These are phyloP conservation scores for Circaetus gallicus DNA, from an alignment of 2,113 vertebrate genomes.

Conservation along the genomic window DNA sequence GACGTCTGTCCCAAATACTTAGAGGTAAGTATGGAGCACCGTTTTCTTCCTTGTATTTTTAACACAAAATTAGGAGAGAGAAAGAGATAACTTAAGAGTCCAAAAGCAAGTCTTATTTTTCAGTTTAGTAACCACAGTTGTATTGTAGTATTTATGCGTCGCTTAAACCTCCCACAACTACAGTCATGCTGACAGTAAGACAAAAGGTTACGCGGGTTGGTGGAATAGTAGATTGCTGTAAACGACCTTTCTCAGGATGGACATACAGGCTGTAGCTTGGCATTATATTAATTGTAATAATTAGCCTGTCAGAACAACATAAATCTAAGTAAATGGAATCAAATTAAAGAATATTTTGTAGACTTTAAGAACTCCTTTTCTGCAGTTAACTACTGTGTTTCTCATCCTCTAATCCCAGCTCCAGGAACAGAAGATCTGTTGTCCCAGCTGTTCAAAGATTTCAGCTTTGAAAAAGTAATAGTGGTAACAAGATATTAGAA, in stretches of 20 bases:
- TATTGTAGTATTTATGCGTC: neutral
- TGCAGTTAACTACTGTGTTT: neutral
- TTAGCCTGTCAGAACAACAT: neutral
- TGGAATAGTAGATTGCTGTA: neutral
- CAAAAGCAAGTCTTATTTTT: neutral
- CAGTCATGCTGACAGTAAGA: neutral
- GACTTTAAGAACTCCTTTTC: neutral
- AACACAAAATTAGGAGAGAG: too few species aligned
- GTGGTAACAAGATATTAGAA: neutral
- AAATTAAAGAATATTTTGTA: neutral
- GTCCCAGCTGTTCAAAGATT: neutral
- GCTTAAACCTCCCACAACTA: neutral
- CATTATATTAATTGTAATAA: neutral
- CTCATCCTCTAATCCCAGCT: neutral
- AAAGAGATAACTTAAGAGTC: neutral
- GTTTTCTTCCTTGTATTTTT: neutral
- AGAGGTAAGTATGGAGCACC: rapidly evolving
- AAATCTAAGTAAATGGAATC: neutral
- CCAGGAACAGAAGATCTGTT: neutral
- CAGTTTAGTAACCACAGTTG: neutral
- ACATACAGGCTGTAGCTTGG: neutral
- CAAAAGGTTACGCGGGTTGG: neutral
- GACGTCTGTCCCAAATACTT: too few species aligned
- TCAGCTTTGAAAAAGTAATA: neutral
- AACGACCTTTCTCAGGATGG: neutral